phyloP scores from a whole-genome alignment of 2,797 vertebrate species.

The Alfaro cultratus region DNA sequence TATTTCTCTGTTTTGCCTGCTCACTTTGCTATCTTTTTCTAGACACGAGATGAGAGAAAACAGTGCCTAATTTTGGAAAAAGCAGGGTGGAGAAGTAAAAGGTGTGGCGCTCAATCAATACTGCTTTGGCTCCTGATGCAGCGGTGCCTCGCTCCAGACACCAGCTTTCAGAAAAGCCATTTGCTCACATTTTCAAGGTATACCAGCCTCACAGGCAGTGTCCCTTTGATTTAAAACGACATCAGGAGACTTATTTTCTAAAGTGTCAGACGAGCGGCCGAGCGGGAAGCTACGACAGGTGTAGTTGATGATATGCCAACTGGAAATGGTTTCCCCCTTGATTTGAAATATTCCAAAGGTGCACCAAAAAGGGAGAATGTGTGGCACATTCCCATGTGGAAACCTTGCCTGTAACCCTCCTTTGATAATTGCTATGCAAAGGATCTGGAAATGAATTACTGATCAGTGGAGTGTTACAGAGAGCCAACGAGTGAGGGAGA shows the following conservation, averaged over 20 bases:
- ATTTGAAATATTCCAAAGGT: conserved; percentile 74
- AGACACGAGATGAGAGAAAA: conserved; percentile 35
- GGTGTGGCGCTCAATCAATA: conserved; percentile 52
- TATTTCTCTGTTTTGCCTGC: conserved; percentile 26
- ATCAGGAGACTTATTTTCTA: conserved; percentile 75
- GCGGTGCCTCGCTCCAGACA: conserved; percentile 44
- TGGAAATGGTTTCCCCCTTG: conserved; percentile 73
- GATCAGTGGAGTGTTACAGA: conserved; percentile 87
- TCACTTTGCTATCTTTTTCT: conserved; percentile 20
- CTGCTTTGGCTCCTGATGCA: conserved; percentile 45
- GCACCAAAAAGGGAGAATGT: conserved; percentile 60
- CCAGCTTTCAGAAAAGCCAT: conserved; percentile 65
- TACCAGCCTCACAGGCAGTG: conserved; percentile 56
- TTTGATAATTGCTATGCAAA: conserved; percentile 89
- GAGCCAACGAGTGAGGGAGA: conserved; percentile 81
- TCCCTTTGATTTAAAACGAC: conserved; percentile 77
- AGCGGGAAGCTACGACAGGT: conserved; percentile 75
- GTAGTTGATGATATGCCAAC: conserved; percentile 79
- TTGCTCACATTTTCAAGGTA: conserved; percentile 69
- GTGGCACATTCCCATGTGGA: conserved; percentile 60
- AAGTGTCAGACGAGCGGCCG: conserved; percentile 74
- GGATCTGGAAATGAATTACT: conserved; percentile 87
- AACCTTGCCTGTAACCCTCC: conserved; percentile 83
- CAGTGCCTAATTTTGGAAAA: conserved; percentile 35
- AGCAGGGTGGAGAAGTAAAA: conserved; percentile 14